phyloP scores from a whole-genome alignment of 2,797 vertebrate species.

The Gobio occitaniae region DNA sequence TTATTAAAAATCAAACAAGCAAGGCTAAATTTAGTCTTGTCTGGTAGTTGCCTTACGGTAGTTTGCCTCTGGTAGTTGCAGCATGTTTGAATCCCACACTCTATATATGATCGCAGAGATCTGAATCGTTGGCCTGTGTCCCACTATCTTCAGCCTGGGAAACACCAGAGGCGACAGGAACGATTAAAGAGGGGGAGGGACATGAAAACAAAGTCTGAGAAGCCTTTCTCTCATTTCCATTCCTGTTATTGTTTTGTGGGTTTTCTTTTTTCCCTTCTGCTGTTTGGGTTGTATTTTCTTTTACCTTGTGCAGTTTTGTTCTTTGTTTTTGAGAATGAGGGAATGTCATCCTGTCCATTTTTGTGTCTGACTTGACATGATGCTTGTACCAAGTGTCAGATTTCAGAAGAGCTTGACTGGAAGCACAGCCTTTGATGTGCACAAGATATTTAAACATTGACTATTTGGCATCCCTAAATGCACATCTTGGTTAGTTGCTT shows the following conservation, averaged over 20 bases:
- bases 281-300: not conserved
- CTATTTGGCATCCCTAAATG: not conserved
- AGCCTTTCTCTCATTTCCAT: slow-evolving; percentile 44
- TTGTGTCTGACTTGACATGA: not conserved
- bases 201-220: slow-evolving; percentile 46
- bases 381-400: not conserved
- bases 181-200: slow-evolving; percentile 11
- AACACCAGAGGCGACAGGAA: slow-evolving; percentile 5
- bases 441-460: not conserved
- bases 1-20: not conserved
- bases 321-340: not conserved
- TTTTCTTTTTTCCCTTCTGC: slow-evolving; percentile 24
- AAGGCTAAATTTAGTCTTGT: not conserved
- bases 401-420: not conserved
- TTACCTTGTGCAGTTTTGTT: not conserved
- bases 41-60: not conserved
- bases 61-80: too few relatives aligned
- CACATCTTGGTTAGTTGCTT: not conserved
- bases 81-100: not conserved
- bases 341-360: not conserved
- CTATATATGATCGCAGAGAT: not conserved
- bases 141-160: slow-evolving; percentile 14
- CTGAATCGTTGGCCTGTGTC: not conserved
- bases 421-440: not conserved
- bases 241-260: slow-evolving; percentile 48